Percentiles rank a stretch among this genome's conserved stretches.
Conservation (phyloP, 2,113 vertebrate species). For the Proterorhinus semilunaris region DNA sequence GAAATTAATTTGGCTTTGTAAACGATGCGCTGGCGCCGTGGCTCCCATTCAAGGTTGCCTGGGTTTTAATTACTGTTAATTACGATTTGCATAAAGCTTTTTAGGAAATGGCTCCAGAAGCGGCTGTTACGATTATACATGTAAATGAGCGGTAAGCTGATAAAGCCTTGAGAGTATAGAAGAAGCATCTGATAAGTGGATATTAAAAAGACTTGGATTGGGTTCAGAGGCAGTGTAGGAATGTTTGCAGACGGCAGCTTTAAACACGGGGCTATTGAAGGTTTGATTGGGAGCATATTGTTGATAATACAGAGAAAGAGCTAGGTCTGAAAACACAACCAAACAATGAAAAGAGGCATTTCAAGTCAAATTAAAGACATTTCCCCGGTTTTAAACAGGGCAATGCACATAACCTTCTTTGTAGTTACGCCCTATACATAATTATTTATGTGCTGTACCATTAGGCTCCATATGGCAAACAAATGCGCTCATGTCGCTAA, state of each 20-base stretch:
- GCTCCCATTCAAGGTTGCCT: slow-evolving; percentile 75
- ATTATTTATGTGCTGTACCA: slow-evolving; percentile 39
- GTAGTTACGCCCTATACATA: slow-evolving; percentile 31
- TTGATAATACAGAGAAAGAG: neutral
- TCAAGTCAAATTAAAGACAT: no score
- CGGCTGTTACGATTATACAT: slow-evolving; percentile 77
- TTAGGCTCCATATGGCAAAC: slow-evolving; percentile 51
- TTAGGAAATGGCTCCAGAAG: slow-evolving; percentile 79
- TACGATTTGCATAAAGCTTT: slow-evolving; percentile 84
- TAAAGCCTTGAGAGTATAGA: slow-evolving; percentile 43
- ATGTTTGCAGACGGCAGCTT: neutral
- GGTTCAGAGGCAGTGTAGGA: slow-evolving; percentile 13
- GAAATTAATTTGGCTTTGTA: slow-evolving; percentile 77
- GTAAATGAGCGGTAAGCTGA: slow-evolving; percentile 74
- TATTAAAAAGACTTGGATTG: slow-evolving; percentile 45
- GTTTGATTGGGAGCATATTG: no score
- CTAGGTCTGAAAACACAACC: neutral
- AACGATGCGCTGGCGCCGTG: slow-evolving; percentile 74
- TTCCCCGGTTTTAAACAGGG: no score
- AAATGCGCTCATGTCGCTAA: slow-evolving; percentile 49
- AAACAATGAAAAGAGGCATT: no score
- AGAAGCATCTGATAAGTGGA: slow-evolving; percentile 62
- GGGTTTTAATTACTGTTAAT: slow-evolving; percentile 85
- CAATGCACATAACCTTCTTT: neutral
- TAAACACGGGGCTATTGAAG: neutral